phyloP scores from a whole-genome alignment of 2,113 vertebrate species.

The Lonchura striata region DNA sequence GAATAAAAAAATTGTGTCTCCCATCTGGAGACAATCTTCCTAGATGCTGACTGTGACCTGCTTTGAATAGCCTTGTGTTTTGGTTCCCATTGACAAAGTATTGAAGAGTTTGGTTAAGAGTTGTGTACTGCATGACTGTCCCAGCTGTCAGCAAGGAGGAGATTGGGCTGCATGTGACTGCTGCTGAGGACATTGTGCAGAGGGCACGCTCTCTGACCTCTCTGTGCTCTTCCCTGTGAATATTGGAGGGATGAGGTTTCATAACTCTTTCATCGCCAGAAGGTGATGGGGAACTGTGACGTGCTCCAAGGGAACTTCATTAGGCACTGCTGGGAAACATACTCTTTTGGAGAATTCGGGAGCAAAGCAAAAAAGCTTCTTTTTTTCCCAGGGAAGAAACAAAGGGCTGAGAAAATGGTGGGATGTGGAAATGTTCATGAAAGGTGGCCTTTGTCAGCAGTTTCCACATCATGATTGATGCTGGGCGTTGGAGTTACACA shows the following conservation, averaged over 20 bases:
- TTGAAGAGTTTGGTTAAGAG: background rate
- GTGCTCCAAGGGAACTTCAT: background rate
- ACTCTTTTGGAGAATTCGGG: background rate
- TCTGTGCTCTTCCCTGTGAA: background rate
- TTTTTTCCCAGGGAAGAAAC: background rate
- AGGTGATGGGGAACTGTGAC: background rate
- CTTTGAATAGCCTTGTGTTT: background rate
- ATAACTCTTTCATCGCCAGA: background rate
- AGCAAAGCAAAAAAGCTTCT: background rate
- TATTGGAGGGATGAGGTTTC: background rate
- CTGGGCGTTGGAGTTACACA: background rate
- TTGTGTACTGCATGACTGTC: background rate
- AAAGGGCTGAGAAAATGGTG: background rate
- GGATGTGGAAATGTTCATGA: background rate
- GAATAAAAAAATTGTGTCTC: background rate
- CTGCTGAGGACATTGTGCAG: background rate
- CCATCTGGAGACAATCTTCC: background rate
- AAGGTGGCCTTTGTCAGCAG: constrained; percentile 2
- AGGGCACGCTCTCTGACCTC: background rate
- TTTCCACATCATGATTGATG: constrained; percentile 34
- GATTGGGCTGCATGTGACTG: background rate
- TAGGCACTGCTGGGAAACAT: background rate
- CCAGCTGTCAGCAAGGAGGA: background rate
- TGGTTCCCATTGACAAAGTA: background rate
- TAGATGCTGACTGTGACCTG: background rate